Conservation (phyloP, 2,797 vertebrate genomes). For the Hemitrygon akajei region DNA sequence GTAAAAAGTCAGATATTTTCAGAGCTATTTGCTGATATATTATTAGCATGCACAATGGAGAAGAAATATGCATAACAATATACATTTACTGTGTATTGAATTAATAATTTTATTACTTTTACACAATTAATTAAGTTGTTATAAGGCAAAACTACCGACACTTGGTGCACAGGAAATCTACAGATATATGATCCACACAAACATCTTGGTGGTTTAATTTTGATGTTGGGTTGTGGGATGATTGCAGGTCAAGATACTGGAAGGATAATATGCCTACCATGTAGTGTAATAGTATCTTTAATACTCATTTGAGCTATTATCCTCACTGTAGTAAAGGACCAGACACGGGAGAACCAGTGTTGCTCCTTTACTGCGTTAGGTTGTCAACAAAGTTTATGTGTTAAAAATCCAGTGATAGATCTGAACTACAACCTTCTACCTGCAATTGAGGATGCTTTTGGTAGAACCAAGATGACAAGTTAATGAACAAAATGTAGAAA, state of each 20-base stretch:
- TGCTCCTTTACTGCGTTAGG: background rate
- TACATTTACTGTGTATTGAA: no score
- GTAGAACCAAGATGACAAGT: background rate
- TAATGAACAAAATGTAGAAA: background rate
- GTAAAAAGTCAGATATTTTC: slow-evolving; percentile 7
- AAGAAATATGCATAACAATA: background rate
- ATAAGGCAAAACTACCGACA: background rate
- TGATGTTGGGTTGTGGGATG: background rate
- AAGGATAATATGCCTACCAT: no score
- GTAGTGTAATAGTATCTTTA: background rate
- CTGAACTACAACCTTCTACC: background rate
- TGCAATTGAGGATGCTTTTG: background rate
- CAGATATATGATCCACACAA: background rate
- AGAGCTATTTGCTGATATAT: background rate
- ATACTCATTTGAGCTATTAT: background rate
- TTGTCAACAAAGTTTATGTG: background rate
- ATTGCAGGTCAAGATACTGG: background rate
- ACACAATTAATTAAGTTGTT: background rate
- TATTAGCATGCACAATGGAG: background rate
- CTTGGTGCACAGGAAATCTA: background rate
- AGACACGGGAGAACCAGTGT: background rate
- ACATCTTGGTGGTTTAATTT: background rate
- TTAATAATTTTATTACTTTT: background rate
- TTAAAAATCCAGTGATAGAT: background rate
- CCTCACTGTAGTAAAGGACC: background rate